phyloP scores from a whole-genome alignment of 2,113 vertebrate species.

The Megaleporinus macrocephalus region DNA sequence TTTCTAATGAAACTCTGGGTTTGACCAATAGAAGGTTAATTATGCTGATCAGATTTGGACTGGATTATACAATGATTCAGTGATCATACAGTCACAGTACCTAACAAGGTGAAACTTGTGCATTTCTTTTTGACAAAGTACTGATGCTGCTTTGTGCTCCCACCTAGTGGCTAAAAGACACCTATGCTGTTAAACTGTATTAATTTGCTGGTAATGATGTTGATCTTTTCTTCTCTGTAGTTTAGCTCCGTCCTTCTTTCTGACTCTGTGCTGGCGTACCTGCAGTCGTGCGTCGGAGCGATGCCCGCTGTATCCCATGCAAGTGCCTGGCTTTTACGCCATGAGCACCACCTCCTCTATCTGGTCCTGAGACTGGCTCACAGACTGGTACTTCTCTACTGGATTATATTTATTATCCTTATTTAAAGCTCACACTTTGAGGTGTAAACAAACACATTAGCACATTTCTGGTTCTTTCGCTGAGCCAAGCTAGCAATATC shows the following conservation, averaged over 20 bases:
- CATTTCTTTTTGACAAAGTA: not conserved
- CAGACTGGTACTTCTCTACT: slow-evolving; percentile 76
- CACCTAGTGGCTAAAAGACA: slow-evolving; percentile 20
- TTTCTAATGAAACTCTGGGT: no score
- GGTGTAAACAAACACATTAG: no score
- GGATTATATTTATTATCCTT: not conserved
- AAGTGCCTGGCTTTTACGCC: slow-evolving; percentile 85
- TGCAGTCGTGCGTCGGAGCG: slow-evolving; percentile 75
- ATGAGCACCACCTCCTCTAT: slow-evolving; percentile 92
- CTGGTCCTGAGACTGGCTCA: slow-evolving; percentile 81
- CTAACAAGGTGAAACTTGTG: no score
- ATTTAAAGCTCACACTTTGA: no score
- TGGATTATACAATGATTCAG: no score
- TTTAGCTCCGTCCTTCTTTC: slow-evolving; percentile 69
- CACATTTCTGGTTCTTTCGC: no score
- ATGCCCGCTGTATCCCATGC: slow-evolving; percentile 78
- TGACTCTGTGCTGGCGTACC: slow-evolving; percentile 79
- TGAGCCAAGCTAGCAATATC: no score
- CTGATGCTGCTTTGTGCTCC: not conserved
- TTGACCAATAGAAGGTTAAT: no score
- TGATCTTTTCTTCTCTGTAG: slow-evolving; percentile 55
- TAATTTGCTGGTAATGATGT: not conserved
- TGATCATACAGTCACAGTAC: no score
- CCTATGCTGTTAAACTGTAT: not conserved
- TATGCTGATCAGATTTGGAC: no score